These are phyloP conservation scores for Lithobates sylvaticus DNA, from an alignment of 2,797 vertebrate genomes.

Conservation along the genomic window DNA sequence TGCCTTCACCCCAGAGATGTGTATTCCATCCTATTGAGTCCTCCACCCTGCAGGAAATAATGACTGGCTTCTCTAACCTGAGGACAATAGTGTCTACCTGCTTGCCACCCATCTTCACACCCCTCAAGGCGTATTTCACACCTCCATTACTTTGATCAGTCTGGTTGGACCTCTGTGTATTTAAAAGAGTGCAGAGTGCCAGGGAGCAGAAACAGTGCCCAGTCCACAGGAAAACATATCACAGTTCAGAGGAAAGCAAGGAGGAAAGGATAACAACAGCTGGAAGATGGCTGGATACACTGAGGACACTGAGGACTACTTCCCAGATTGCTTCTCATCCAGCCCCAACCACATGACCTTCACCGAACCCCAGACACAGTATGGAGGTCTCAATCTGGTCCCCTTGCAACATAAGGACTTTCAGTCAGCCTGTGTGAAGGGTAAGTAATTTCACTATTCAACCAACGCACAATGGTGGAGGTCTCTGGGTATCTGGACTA, in stretches of 20 bases:
- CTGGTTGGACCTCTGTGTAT: not conserved
- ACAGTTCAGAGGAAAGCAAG: not conserved
- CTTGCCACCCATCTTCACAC: not conserved
- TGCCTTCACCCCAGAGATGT: slow-evolving; percentile 21
- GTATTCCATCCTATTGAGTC: slow-evolving; percentile 27
- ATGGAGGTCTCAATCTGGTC: not conserved
- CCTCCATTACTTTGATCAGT: slow-evolving; percentile 21
- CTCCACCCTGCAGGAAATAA: slow-evolving; percentile 24
- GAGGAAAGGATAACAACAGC: not conserved
- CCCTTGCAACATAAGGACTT: slow-evolving; percentile 10
- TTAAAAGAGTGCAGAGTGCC: not conserved
- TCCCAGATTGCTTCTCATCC: not conserved
- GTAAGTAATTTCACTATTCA: not conserved
- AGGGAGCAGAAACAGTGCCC: not conserved
- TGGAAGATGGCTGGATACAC: slow-evolving; percentile 10
- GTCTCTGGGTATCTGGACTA: too few relatives aligned
- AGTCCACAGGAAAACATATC: not conserved
- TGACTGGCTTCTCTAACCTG: not conserved
- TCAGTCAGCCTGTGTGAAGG: not conserved
- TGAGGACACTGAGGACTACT: slow-evolving; percentile 18
- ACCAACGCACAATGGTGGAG: too few relatives aligned
- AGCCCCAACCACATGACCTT: not conserved
- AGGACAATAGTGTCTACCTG: slow-evolving; percentile 33
- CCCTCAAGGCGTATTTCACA: slow-evolving; percentile 14
- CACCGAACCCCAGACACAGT: not conserved